phyloP scores from a whole-genome alignment of 1,140 invertebrate genomes.

The Caenorhabditis remanei region DNA sequence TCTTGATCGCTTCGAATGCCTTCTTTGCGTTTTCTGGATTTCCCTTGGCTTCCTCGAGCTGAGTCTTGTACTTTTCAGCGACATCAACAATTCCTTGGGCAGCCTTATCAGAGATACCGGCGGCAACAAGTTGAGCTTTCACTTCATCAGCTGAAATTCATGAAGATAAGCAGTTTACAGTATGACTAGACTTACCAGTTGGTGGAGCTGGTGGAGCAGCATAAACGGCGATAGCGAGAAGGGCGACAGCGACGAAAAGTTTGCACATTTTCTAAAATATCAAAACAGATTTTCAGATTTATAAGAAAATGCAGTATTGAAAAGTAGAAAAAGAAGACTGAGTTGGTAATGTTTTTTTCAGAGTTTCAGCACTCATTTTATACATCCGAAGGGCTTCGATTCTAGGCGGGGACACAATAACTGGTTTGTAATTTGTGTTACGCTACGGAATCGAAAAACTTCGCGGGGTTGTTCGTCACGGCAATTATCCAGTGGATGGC shows the following conservation, averaged over 20 bases:
- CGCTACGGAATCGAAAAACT: slow-evolving; percentile 8
- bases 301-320: too few relatives aligned
- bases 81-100: slow-evolving; percentile 6
- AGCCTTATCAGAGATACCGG: neutral
- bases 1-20: slow-evolving; percentile 18
- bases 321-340: neutral
- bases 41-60: neutral
- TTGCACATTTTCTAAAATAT: slow-evolving; percentile 28
- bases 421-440: slow-evolving; percentile 47
- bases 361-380: neutral
- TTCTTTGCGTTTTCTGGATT: slow-evolving; percentile 14
- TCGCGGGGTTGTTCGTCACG: neutral
- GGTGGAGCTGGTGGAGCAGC: slow-evolving; percentile 30
- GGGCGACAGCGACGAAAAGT: slow-evolving; percentile 17
- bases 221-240: slow-evolving; percentile 16
- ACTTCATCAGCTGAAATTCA: slow-evolving; percentile 20
- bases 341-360: slow-evolving; percentile 13
- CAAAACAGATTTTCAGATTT: neutral
- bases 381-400: neutral
- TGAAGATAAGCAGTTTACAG: neutral
- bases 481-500: slow-evolving; percentile 20
- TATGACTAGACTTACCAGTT: neutral
- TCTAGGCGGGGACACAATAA: slow-evolving; percentile 18
- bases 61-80: slow-evolving; percentile 36
- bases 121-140: neutral